These are phyloP conservation scores for Leptonema lineaticorne DNA, from an alignment of 1,140 invertebrate species.

Conservation along the genomic window DNA sequence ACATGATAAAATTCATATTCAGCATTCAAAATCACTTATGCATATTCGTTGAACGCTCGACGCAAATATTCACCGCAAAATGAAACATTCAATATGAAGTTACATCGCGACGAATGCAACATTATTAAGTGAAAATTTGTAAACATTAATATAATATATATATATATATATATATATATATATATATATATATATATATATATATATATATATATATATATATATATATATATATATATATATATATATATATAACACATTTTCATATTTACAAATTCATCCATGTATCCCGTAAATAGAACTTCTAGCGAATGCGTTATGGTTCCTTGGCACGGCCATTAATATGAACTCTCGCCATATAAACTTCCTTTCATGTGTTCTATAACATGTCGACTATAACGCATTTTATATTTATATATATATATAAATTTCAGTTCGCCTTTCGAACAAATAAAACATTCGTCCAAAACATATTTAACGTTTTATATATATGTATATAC, in stretches of 20 bases:
- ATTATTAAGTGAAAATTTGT: too few relatives aligned
- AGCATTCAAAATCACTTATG: too few relatives aligned
- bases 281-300: constrained; percentile 1
- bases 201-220: too few relatives aligned
- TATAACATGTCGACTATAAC: neutral
- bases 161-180: too few relatives aligned
- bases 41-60: too few relatives aligned
- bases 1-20: too few relatives aligned
- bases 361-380: constrained; percentile 1
- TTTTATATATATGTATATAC: neutral
- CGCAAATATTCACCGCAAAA: too few relatives aligned
- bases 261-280: constrained; percentile 10
- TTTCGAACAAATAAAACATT: constrained; percentile 2
- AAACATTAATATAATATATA: too few relatives aligned
- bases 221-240: too few relatives aligned
- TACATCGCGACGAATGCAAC: too few relatives aligned
- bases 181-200: too few relatives aligned
- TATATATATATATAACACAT: neutral
- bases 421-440: neutral
- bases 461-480: neutral
- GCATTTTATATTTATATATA: neutral
- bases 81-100: too few relatives aligned
- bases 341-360: constrained; percentile 6
- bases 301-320: constrained; percentile 5
- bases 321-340: constrained; percentile 3